Conservation (phyloP, 2,113 vertebrate species). For the Ploceus nigricollis region DNA sequence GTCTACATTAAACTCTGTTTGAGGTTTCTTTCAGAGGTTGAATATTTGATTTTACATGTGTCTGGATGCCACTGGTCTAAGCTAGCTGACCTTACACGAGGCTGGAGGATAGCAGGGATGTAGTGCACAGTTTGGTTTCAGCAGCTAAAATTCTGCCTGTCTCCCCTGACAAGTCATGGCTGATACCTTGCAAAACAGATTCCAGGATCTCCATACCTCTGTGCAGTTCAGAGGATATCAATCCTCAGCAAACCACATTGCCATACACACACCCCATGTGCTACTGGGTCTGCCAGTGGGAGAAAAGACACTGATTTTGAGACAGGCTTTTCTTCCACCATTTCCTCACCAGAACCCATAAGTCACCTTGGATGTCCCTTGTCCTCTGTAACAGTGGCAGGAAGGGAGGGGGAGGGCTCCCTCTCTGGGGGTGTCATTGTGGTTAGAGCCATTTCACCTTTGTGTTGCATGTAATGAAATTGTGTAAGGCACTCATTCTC, state of each 20-base stretch:
- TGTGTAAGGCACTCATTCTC: neutral
- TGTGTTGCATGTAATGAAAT: neutral
- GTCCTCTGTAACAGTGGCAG: neutral
- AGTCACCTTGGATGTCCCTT: neutral
- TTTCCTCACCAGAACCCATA: neutral
- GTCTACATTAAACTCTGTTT: neutral
- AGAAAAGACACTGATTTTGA: neutral
- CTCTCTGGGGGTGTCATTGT: neutral
- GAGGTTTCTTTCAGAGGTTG: neutral
- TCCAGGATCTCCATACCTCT: neutral
- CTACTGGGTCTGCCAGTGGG: neutral
- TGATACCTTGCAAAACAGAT: neutral
- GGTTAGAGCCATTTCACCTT: constrained; percentile 6
- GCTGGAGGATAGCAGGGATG: neutral
- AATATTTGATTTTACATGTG: neutral
- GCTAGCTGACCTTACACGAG: neutral
- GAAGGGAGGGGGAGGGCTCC: neutral
- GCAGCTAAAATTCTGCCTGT: neutral
- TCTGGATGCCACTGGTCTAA: neutral
- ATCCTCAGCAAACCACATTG: neutral
- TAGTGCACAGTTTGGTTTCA: neutral
- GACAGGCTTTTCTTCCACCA: neutral
- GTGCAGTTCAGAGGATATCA: neutral
- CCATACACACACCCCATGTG: rapidly evolving
- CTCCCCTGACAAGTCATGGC: neutral